Base-by-base conservation (phyloP, 2,113 vertebrate species). In the Malurus alboscapulatus region DNA sequence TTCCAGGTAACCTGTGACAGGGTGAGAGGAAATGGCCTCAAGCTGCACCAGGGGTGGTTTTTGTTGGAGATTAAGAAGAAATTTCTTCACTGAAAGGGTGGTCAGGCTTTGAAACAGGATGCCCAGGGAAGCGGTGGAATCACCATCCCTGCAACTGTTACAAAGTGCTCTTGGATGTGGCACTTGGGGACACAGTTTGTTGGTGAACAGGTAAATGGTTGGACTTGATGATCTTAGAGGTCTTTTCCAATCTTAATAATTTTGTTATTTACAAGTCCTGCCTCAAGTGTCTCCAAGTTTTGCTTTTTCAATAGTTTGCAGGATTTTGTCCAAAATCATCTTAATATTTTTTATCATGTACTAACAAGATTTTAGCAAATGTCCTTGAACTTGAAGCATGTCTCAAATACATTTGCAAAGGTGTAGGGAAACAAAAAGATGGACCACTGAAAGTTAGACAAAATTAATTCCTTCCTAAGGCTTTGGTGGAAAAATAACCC, bases 401-500 rank as follows among this genome's bases (percentile, higher is more conserved):
- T 90, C 87, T 96, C 79, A 84, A 82, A 86, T 96, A 89, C 79
- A 84, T 76, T 93, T 87, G 81, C 12, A 76, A 96, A 96, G 67
- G 34, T 17, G 16, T 29, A 66, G 67, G 12, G n/a, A 92, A 77
- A 66, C 51, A 96, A 83, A 29, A 84, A 93, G 83, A 92, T 26
- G 57, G 77, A 65, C 55, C 74, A 89, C 80, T 88, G 65, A 87
- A 95, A 97, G 66, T 92, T 77, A 92, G 88, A 96, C 74, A 92
- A 94, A 95, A 97, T 97, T 92, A 96, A 96, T 94, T 94, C 85
- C 50, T 71, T 94, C 92, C 75, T 81, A 58, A 83, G 81, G 66
- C 57, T 89, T 95, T 88, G 36, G 84, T 80, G 65, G 73, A 81
- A 90, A 84, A 94, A 87, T 74, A 94, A 95, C 74, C 76, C 76